A percentile compares a stretch with the other conserved stretches of the same genome.
phyloP scores from a whole-genome alignment of 1,140 invertebrate species.

The Portunus trituberculatus region DNA sequence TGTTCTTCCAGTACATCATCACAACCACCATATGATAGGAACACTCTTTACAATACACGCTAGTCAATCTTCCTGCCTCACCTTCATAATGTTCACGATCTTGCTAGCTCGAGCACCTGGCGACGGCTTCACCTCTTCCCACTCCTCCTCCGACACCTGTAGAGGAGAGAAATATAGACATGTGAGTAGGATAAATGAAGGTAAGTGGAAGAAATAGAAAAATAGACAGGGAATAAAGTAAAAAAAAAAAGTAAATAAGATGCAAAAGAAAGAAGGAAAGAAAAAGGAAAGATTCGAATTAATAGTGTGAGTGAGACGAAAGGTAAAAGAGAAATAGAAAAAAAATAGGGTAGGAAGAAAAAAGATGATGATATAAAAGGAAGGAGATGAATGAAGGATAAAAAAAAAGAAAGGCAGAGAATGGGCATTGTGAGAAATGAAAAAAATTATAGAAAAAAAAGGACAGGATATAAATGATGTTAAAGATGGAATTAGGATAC shows the following conservation, averaged over 20 bases:
- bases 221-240: too few relatives aligned
- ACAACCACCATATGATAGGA: not conserved
- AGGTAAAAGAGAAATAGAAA: too few relatives aligned
- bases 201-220: not conserved
- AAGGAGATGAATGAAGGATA: not conserved
- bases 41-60: not conserved
- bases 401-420: not conserved
- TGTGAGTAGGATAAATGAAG: not conserved
- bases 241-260: too few relatives aligned
- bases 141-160: constrained; percentile 90
- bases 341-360: too few relatives aligned
- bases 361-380: too few relatives aligned
- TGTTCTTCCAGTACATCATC: not conserved
- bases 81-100: constrained; percentile 84
- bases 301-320: too few relatives aligned
- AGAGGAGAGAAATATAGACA: constrained; percentile 79
- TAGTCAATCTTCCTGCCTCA: constrained; percentile 77
- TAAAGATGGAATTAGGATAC: not conserved
- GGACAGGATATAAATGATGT: too few relatives aligned
- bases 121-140: constrained; percentile 87
- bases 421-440: too few relatives aligned
- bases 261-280: too few relatives aligned
- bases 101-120: constrained; percentile 85
- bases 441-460: too few relatives aligned
- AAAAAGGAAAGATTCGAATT: too few relatives aligned